Evolutionary conservation across 2,797 vertebrate species (phyloP).

Genomic region (Hippopotamyrus pictus): DNA sequence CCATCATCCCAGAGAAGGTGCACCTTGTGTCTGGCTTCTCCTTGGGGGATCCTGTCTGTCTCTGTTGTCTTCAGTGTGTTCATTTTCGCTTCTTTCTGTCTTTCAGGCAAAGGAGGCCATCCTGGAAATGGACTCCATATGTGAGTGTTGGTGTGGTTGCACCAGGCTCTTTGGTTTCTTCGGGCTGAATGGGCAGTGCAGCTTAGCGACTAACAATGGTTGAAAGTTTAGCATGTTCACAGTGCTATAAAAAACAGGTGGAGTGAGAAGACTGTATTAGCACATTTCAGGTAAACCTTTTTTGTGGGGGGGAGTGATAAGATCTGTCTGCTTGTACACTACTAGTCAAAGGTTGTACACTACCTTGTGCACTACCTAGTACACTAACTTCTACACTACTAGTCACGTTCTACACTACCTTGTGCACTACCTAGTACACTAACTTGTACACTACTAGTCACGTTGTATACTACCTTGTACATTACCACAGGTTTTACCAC

Average conservation of each 20-base stretch:
- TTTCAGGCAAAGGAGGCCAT: conserved; percentile 84
- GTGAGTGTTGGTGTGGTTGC: conserved; percentile 64
- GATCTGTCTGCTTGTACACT: not conserved
- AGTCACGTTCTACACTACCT: too few relatives aligned
- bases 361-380: too few relatives aligned
- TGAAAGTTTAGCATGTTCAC: not conserved
- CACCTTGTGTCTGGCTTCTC: conserved; percentile 8
- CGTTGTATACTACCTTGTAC: too few relatives aligned
- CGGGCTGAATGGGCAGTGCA: not conserved
- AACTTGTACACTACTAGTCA: not conserved
- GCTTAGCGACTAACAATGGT: not conserved
- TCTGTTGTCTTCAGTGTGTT: not conserved
- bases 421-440: too few relatives aligned
- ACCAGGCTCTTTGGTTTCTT: not conserved
- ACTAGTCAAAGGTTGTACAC: not conserved
- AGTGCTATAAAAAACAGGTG: not conserved
- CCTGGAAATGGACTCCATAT: conserved; percentile 81
- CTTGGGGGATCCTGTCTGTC: not conserved
- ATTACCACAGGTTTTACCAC: not conserved
- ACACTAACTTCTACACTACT: too few relatives aligned
- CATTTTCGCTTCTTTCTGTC: conserved; percentile 20
- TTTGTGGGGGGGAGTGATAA: not conserved
- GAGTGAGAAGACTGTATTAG: not conserved
- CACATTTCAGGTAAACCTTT: not conserved
- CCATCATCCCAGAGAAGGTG: conserved; percentile 85